phyloP scores from a whole-genome alignment of 2,888 invertebrate genomes.

The Plebejus melissa region DNA sequence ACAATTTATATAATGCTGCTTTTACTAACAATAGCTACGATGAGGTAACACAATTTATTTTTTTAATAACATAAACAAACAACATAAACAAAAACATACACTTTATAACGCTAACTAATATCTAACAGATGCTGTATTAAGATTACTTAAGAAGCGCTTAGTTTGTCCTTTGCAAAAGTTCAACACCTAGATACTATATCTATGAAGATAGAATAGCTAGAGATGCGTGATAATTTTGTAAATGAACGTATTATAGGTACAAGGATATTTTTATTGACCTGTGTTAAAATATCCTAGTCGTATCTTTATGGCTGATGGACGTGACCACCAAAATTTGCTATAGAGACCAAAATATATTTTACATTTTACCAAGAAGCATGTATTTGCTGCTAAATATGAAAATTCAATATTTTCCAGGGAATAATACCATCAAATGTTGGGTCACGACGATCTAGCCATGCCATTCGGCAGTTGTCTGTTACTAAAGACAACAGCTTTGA shows the following conservation, averaged over 20 bases:
- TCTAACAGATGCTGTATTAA: neutral
- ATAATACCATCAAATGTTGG: slow-evolving; percentile 67
- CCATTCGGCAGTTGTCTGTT: slow-evolving; percentile 69
- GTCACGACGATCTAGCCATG: slow-evolving; percentile 74
- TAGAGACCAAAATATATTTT: no score
- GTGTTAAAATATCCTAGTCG: no score
- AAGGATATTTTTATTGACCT: no score
- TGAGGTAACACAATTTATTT: slow-evolving; percentile 30
- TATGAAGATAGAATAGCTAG: no score
- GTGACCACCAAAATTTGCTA: no score
- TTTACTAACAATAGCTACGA: slow-evolving; percentile 49
- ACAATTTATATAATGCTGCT: slow-evolving; percentile 44
- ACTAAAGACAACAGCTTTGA: slow-evolving; percentile 77
- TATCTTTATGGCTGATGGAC: no score
- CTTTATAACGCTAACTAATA: neutral
- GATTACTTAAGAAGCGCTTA: neutral
- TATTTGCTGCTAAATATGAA: neutral
- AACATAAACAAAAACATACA: no score
- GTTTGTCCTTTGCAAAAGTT: no score
- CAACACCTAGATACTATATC: no score
- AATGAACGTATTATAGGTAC: no score
- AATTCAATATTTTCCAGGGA: slow-evolving; percentile 53
- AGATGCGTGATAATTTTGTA: no score
- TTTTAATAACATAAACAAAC: neutral
- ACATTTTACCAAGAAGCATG: neutral